Conservation (phyloP, 2,113 vertebrate species). For the Poecilia latipinna region DNA sequence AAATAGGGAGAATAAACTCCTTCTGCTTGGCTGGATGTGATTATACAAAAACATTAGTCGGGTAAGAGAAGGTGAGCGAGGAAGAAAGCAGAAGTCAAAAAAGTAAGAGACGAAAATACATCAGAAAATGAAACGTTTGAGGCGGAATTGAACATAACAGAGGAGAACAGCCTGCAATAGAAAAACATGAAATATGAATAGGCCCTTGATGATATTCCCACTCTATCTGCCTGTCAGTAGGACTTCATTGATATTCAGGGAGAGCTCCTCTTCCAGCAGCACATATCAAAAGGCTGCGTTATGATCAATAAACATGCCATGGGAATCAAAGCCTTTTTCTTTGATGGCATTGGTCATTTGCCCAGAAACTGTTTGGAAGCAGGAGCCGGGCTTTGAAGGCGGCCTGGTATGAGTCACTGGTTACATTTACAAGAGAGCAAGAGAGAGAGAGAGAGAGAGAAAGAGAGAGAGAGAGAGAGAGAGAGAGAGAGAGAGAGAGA, state of each 20-base stretch:
- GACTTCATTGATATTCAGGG: conserved; percentile 73
- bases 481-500: too few species aligned
- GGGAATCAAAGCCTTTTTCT: conserved; percentile 72
- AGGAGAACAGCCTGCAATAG: conserved; percentile 61
- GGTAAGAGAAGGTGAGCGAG: conserved; percentile 25
- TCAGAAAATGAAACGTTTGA: conserved; percentile 56
- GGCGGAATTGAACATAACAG: conserved; percentile 61
- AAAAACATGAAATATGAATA: conserved; percentile 71
- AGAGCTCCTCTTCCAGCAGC: conserved; percentile 58
- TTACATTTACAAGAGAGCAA: conserved; percentile 55
- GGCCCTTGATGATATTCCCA: conserved; percentile 69
- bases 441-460: conserved; percentile 7
- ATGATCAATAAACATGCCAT: conserved; percentile 77
- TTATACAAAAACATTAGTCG: conserved; percentile 47
- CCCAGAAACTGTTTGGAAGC: conserved; percentile 71
- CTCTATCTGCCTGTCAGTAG: conserved; percentile 70
- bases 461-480: too few species aligned
- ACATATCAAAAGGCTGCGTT: conserved; percentile 75
- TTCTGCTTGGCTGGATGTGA: conserved; percentile 23
- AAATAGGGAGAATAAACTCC: conserved; percentile 22
- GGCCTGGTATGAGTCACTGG: conserved; percentile 58
- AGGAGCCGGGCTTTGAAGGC: conserved; percentile 51
- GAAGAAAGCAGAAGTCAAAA: conserved; percentile 27
- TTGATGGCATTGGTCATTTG: conserved; percentile 75
- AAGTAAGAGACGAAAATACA: conserved; percentile 4